Evolutionary conservation across 2,797 vertebrate species (phyloP).

Genomic region (Hapalemur alaotrensis): DNA sequence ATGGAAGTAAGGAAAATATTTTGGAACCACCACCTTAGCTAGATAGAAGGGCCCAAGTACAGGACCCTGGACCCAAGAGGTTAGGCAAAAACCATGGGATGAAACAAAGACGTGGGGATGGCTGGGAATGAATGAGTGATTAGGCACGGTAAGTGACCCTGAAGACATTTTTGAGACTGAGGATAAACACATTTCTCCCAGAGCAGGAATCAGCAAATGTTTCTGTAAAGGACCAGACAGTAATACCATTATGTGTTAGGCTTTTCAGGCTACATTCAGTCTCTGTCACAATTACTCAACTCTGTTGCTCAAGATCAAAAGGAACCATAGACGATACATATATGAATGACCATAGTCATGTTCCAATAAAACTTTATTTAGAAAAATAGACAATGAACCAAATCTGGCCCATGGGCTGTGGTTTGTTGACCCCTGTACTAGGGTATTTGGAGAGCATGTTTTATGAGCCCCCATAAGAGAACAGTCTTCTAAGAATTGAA

Average conservation of each 20-base stretch:
- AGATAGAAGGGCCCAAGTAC: not conserved
- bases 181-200: not conserved
- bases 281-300: not conserved
- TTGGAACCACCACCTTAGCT: not conserved
- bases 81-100: not conserved
- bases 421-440: not conserved
- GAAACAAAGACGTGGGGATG: not conserved
- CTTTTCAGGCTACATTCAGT: not conserved
- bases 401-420: not conserved
- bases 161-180: not conserved
- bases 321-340: not conserved
- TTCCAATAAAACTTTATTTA: not conserved
- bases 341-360: not conserved
- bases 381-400: not conserved
- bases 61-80: not conserved
- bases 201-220: not conserved
- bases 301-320: not conserved
- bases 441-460: not conserved
- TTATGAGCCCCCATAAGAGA: not conserved
- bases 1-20: not conserved
- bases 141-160: not conserved
- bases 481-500: not conserved
- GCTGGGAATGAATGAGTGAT: not conserved
- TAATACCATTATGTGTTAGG: not conserved
- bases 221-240: not conserved